Evolutionary conservation across 2,888 invertebrate genomes (phyloP), one percentile per base, ranked within the genome.

Genomic region (Sminthurinus aureus): DNA sequence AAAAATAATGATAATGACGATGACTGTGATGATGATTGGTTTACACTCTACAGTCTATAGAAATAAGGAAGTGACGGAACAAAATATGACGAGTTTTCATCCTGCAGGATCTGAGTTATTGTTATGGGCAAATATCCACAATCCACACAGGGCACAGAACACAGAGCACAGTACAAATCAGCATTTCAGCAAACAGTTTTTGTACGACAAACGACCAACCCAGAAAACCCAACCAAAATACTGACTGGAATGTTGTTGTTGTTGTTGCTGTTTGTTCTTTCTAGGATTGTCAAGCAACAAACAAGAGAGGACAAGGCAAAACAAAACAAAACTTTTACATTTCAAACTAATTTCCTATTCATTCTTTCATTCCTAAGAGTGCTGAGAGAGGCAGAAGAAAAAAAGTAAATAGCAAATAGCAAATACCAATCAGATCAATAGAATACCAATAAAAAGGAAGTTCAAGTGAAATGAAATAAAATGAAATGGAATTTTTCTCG

Each of bases 391-490:
- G 64, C 1, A 64, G 67, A 18, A 67, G n/a, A 67, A n/a, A n/a
- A 6, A n/a, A 67, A 22, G n/a, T 8, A 20, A n/a, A 64, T 18
- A 64, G n/a, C 13, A 18, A 67, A 11, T 24, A 24, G 24, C 71
- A 71, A 71, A 71, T 71, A 71, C 24, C 71, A 71, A 71, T 71
- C 71, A 71, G 24, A 71, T 24, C 20, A 58, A 58, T 58, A 58
- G 58, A 15, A 58, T 13, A 6, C 13, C 4, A 18, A 58, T 58
- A 58, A 18, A 15, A 58, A 15, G 58, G 2, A 69, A 11, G 20
- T 22, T 3, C 13, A 22, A 20, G 20, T 22, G 69, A 9, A 22
- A 18, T 3, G 69, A 58, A 58, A 58, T 58, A 9, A 58, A 12
- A 58, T 58, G 11, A 20, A 69, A n/a, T 69, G 11, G 13, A 69